A percentile compares a stretch with the other conserved stretches of the same genome.
Evolutionary conservation across 2,113 vertebrate species (phyloP).

Genomic region (Cyanoderma ruficeps): DNA sequence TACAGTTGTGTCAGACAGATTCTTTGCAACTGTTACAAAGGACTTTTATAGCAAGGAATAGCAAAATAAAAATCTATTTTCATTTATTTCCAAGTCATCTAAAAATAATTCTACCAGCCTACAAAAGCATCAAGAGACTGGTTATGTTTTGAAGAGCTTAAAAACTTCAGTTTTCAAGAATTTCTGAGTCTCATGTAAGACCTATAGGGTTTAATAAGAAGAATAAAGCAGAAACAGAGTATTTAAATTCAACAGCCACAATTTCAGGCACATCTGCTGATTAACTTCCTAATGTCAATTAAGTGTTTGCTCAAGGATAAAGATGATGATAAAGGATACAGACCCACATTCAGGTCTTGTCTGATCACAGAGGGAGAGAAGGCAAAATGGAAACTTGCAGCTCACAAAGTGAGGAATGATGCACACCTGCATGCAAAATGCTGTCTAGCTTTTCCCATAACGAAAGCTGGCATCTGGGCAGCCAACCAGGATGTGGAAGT

Average conservation of each 20-base stretch:
- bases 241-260: background rate
- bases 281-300: background rate
- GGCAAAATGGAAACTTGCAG: background rate
- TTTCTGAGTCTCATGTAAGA: background rate
- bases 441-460: background rate
- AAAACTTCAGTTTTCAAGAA: background rate
- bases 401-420: background rate
- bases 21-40: background rate
- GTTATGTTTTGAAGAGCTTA: background rate
- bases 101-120: background rate
- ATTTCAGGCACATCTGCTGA: background rate
- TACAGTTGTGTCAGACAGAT: background rate
- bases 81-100: background rate
- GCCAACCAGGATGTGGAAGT: background rate
- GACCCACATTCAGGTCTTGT: background rate
- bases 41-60: background rate
- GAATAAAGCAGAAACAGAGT: background rate
- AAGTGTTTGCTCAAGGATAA: background rate
- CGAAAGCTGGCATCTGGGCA: background rate
- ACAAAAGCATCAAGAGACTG: background rate
- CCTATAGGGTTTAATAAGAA: background rate
- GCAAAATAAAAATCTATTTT: background rate
- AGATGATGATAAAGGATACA: background rate
- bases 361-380: background rate
- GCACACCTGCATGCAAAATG: background rate